phyloP scores from a whole-genome alignment of 2,113 vertebrate species.

The Tringa solitaria region DNA sequence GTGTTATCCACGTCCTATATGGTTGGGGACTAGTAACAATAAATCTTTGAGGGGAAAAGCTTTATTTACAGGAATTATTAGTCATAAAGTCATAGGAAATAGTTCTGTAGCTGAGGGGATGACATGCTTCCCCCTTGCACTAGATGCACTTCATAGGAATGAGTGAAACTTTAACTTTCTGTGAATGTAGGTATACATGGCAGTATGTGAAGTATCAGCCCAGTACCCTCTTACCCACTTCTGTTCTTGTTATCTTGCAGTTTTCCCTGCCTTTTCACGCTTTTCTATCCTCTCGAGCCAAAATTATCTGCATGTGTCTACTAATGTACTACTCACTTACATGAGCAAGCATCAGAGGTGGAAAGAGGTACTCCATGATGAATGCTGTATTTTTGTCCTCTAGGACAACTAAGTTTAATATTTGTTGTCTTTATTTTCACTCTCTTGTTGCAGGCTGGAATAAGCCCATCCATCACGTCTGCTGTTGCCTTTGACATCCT shows the following conservation, averaged over 20 bases:
- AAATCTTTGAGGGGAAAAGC: not conserved
- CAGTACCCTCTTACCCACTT: not conserved
- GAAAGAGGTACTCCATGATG: not conserved
- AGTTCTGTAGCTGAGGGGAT: not conserved
- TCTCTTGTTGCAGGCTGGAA: slow-evolving; percentile 60
- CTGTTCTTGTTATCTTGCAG: not conserved
- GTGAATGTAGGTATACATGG: not conserved
- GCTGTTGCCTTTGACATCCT: slow-evolving; percentile 61
- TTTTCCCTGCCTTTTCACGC: not conserved
- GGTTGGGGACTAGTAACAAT: not conserved
- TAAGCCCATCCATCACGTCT: slow-evolving; percentile 38
- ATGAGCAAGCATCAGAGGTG: not conserved
- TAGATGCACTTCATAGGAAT: not conserved
- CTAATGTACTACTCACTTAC: not conserved
- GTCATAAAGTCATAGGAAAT: not conserved
- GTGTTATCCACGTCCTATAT: fast-evolving
- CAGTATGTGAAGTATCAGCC: not conserved
- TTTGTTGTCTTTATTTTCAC: not conserved
- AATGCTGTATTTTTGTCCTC: not conserved
- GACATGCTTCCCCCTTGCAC: not conserved
- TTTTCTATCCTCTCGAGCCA: not conserved
- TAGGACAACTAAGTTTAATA: not conserved
- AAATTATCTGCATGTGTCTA: not conserved
- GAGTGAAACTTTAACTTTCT: not conserved
- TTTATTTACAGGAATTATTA: not conserved